Percentiles rank a stretch among this genome's conserved stretches.
Conservation (phyloP, 2,113 vertebrate genomes). For the Pterophyllum scalare region DNA sequence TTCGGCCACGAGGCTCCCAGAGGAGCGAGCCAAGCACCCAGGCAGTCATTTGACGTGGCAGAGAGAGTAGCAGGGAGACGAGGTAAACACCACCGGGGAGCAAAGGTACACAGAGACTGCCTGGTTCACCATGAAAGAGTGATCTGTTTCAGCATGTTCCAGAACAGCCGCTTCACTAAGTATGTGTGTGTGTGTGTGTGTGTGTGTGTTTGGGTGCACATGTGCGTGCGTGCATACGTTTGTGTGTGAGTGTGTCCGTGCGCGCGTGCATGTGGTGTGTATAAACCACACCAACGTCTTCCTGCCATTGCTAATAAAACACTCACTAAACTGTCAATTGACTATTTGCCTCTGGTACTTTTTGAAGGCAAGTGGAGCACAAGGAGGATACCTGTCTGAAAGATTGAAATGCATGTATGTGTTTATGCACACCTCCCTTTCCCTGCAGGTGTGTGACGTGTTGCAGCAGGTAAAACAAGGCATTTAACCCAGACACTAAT, state of each 20-base stretch:
- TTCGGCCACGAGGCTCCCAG: slow-evolving; percentile 41
- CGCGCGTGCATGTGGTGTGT: background rate
- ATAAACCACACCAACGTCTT: slow-evolving; percentile 56
- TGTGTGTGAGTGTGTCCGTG: slow-evolving; percentile 20
- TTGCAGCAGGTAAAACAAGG: slow-evolving; percentile 64
- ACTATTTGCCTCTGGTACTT: slow-evolving; percentile 59
- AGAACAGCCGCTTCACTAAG: slow-evolving; percentile 52
- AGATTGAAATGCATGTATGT: slow-evolving; percentile 20
- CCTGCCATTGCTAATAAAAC: slow-evolving; percentile 59
- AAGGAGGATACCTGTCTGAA: background rate
- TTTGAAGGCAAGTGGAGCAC: slow-evolving; percentile 54
- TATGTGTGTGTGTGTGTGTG: slow-evolving; percentile 28
- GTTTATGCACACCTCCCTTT: background rate
- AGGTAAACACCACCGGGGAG: slow-evolving; percentile 69
- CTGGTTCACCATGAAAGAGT: slow-evolving; percentile 74
- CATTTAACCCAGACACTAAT: slow-evolving; percentile 31
- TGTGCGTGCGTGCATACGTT: no score
- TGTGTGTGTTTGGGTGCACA: background rate
- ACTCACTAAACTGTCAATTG: slow-evolving; percentile 61
- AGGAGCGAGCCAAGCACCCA: slow-evolving; percentile 60
- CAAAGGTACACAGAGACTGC: slow-evolving; percentile 63
- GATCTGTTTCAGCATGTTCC: slow-evolving; percentile 76
- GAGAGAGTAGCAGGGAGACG: slow-evolving; percentile 29
- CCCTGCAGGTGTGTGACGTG: slow-evolving; percentile 59
- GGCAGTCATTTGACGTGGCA: slow-evolving; percentile 77